Percentiles rank a stretch among this genome's conserved stretches.
Evolutionary conservation across 2,113 vertebrate genomes (phyloP).

Genomic region (Lycocorax pyrrhopterus): DNA sequence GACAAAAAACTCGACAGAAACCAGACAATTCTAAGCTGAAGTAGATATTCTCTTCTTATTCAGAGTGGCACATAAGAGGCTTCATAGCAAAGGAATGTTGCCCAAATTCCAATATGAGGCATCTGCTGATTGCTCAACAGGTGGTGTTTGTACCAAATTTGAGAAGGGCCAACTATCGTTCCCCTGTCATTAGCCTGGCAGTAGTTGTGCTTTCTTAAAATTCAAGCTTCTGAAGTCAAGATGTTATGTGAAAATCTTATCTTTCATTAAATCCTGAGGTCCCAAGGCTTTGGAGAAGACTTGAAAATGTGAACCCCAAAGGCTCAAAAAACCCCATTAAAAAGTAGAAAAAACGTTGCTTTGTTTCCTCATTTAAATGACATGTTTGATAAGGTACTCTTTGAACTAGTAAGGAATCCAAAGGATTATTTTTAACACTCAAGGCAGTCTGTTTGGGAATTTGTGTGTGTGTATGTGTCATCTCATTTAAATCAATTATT

Average conservation of each 20-base stretch:
- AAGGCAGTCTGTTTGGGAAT: not conserved
- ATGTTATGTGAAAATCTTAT: not conserved
- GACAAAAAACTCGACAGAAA: not conserved
- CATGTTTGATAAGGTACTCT: not conserved
- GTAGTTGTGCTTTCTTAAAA: not conserved
- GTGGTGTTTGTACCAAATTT: not conserved
- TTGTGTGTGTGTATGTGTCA: not conserved
- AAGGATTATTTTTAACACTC: not conserved
- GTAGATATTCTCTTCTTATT: not conserved
- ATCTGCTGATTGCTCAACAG: slow-evolving; percentile 20
- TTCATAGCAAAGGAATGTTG: not conserved
- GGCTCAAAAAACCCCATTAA: not conserved
- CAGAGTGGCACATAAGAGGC: not conserved
- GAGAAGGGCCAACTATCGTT: not conserved
- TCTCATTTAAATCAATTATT: not conserved
- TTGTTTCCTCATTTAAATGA: not conserved
- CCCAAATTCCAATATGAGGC: not conserved
- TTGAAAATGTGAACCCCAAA: not conserved
- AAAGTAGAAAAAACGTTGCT: not conserved
- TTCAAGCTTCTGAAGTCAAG: not conserved
- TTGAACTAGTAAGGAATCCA: not conserved
- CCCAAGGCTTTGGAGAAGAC: not conserved
- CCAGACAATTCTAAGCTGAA: not conserved
- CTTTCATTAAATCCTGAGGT: not conserved
- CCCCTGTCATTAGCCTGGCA: not conserved